Percentiles rank a stretch among this genome's conserved stretches.
phyloP scores from a whole-genome alignment of 1,140 invertebrate genomes.

The Andricus grossulariae region DNA sequence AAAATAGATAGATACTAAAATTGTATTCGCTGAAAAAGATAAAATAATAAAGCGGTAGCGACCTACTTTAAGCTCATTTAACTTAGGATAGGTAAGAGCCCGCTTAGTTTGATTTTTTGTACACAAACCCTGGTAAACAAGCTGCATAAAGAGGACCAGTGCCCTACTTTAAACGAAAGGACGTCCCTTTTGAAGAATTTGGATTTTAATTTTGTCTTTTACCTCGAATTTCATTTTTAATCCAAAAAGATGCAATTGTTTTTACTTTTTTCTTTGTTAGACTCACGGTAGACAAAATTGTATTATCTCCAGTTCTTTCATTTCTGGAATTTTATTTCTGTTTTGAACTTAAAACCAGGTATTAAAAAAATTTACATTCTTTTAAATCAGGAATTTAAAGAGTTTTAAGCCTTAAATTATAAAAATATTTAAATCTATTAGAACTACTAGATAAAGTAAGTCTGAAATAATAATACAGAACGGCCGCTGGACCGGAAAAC shows the following conservation, averaged over 20 bases:
- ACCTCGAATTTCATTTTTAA: background rate
- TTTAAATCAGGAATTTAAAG: too few relatives aligned
- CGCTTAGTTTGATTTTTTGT: conserved; percentile 17
- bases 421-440: too few relatives aligned
- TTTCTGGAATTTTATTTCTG: too few relatives aligned
- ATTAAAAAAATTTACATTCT: too few relatives aligned
- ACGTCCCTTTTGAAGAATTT: background rate
- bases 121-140: conserved; percentile 25
- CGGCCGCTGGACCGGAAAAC: too few relatives aligned
- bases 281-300: background rate
- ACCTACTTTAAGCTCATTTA: conserved; percentile 26
- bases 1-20: background rate
- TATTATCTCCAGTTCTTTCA: too few relatives aligned
- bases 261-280: background rate
- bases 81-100: background rate
- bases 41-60: conserved; percentile 6
- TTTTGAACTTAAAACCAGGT: too few relatives aligned
- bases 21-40: background rate
- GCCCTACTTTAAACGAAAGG: conserved; percentile 18
- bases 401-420: too few relatives aligned
- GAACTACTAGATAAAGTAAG: too few relatives aligned
- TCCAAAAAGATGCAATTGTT: background rate
- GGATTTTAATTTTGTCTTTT: background rate
- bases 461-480: too few relatives aligned
- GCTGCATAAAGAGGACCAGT: conserved; percentile 21